phyloP scores from a whole-genome alignment of 2,113 vertebrate genomes.

The Apodemus sylvaticus region DNA sequence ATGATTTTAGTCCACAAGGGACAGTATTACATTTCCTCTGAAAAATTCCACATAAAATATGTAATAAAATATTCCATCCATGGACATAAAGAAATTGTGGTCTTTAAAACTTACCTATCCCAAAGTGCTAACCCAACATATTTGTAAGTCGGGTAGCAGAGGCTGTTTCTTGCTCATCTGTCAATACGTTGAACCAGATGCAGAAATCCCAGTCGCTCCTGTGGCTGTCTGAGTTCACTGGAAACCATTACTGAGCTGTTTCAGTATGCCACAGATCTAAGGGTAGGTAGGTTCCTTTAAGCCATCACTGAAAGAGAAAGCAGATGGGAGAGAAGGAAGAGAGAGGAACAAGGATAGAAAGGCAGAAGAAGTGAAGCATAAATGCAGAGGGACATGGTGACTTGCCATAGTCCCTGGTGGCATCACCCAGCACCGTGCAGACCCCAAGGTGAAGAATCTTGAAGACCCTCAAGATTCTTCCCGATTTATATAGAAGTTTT shows the following conservation, averaged over 20 bases:
- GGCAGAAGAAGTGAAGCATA: background rate
- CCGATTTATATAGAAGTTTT: background rate
- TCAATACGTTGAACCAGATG: background rate
- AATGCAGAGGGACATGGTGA: background rate
- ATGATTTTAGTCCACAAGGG: background rate
- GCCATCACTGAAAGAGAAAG: background rate
- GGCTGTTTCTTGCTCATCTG: fast-evolving
- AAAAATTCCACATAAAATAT: slow-evolving; percentile 19
- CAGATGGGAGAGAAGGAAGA: background rate
- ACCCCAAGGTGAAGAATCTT: background rate
- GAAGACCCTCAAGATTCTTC: background rate
- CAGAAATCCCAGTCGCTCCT: background rate
- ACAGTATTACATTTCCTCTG: background rate
- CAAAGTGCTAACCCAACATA: background rate
- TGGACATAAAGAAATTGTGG: background rate
- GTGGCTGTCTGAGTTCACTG: background rate
- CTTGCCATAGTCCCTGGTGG: background rate
- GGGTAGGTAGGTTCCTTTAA: background rate
- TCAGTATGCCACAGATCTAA: background rate
- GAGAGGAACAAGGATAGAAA: too few species aligned
- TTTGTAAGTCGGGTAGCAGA: background rate
- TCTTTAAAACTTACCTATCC: background rate
- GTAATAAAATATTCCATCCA: background rate
- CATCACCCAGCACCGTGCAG: fast-evolving
- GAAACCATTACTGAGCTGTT: background rate